Evolutionary conservation across 53 echinoderm and acorn worm genomes (phyloP).

Genomic region (Echinarachnius parma): DNA sequence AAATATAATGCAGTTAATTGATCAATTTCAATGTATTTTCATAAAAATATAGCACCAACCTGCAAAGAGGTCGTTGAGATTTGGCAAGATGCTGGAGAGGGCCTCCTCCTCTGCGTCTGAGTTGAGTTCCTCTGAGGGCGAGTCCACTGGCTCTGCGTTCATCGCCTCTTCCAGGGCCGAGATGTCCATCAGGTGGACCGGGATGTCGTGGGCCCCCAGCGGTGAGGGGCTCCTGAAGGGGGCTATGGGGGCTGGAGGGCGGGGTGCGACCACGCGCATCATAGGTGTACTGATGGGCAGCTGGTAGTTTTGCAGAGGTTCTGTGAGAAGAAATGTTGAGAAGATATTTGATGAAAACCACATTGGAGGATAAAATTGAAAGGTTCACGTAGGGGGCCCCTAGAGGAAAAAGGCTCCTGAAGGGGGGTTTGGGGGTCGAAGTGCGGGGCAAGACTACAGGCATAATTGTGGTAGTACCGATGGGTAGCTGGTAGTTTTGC

Average conservation of each 20-base stretch:
- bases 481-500: slow-evolving; percentile 45
- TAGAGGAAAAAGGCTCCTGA: slow-evolving; percentile 32
- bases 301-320: slow-evolving; percentile 49
- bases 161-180: slow-evolving; percentile 75
- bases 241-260: slow-evolving; percentile 22
- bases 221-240: slow-evolving; percentile 38
- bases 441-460: slow-evolving; percentile 2
- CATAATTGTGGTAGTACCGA: slow-evolving; percentile 14
- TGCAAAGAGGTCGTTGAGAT: slow-evolving; percentile 65
- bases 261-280: slow-evolving; percentile 3
- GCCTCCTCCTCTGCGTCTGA: slow-evolving; percentile 76
- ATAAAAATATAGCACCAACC: too few species aligned
- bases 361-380: too few species aligned
- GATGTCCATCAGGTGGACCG: slow-evolving; percentile 48
- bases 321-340: background rate
- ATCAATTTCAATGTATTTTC: too few species aligned
- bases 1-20: too few species aligned
- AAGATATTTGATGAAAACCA: too few species aligned
- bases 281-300: slow-evolving; percentile 29
- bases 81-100: slow-evolving; percentile 74
- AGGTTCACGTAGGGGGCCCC: slow-evolving; percentile 66
- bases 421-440: slow-evolving; percentile 20
- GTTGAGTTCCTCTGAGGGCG: slow-evolving; percentile 51
- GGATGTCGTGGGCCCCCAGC: slow-evolving; percentile 59
- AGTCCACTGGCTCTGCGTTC: slow-evolving; percentile 58